Evolutionary conservation across 2,888 invertebrate genomes (phyloP).

Genomic region (Agrilus mali): DNA sequence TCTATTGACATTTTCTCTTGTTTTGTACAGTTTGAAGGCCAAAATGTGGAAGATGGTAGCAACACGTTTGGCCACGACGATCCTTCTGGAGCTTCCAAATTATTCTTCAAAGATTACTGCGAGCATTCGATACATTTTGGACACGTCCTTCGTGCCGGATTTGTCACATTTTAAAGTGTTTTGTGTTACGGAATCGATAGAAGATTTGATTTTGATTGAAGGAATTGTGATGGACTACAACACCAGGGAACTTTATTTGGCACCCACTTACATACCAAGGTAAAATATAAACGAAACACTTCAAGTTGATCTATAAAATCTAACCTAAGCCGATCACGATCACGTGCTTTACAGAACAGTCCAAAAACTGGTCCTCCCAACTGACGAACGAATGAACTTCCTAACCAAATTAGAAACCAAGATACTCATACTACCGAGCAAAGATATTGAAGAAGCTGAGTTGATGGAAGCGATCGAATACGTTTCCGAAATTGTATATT

Average conservation of each 20-base stretch:
- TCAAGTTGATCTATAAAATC: conserved; percentile 36
- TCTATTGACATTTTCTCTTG: not conserved
- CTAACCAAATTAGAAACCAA: conserved; percentile 33
- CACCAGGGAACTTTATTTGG: conserved; percentile 41
- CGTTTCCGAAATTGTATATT: conserved; percentile 32
- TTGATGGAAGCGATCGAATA: conserved; percentile 37
- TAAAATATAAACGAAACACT: conserved; percentile 30
- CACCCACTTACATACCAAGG: conserved; percentile 46
- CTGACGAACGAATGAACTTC: conserved; percentile 24
- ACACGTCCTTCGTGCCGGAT: conserved; percentile 43
- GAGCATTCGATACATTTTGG: conserved; percentile 41
- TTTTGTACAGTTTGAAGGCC: conserved; percentile 36
- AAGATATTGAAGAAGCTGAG: conserved; percentile 37
- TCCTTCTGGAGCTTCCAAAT: conserved; percentile 40
- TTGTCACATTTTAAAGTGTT: conserved; percentile 39
- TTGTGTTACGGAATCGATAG: conserved; percentile 41
- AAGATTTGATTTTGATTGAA: conserved; percentile 44
- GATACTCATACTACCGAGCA: conserved; percentile 34
- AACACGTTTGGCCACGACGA: conserved; percentile 41
- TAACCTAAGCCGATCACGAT: conserved; percentile 26
- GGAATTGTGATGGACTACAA: conserved; percentile 42
- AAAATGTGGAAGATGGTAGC: conserved; percentile 49
- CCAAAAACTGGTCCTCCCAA: conserved; percentile 22
- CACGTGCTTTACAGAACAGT: conserved; percentile 13
- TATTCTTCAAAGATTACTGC: conserved; percentile 43